Conservation (phyloP, 2,113 vertebrate genomes). For the Puffinus mauretanicus region DNA sequence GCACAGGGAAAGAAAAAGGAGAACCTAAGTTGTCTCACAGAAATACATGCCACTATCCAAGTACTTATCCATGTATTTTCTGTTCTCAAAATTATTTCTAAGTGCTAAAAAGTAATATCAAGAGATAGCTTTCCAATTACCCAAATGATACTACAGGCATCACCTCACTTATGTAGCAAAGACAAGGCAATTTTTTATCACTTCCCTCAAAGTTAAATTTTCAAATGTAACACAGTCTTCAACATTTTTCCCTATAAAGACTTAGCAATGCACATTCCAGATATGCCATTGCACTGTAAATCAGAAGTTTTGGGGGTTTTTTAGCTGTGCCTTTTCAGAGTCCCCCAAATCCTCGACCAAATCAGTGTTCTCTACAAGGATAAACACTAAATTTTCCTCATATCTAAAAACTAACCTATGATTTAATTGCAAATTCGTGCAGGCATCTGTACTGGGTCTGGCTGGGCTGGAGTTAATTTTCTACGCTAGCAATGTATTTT, state of each 20-base stretch:
- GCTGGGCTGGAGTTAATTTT: neutral
- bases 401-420: neutral
- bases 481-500: neutral
- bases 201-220: neutral
- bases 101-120: neutral
- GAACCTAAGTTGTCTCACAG: neutral
- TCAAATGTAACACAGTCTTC: neutral
- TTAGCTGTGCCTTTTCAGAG: neutral
- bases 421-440: neutral
- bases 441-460: neutral
- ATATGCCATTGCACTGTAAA: neutral
- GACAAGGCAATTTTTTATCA: neutral
- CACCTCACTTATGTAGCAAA: neutral
- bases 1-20: neutral
- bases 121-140: neutral
- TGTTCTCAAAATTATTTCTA: neutral
- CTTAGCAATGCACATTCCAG: neutral
- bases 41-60: neutral
- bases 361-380: neutral
- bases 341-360: neutral
- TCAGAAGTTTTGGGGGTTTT: accelerated
- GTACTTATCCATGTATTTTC: neutral
- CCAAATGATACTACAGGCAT: neutral
- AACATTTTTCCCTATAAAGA: neutral
- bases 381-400: neutral